Evolutionary conservation across 2,888 invertebrate genomes (phyloP).

Genomic region (Autographa pulchrina): DNA sequence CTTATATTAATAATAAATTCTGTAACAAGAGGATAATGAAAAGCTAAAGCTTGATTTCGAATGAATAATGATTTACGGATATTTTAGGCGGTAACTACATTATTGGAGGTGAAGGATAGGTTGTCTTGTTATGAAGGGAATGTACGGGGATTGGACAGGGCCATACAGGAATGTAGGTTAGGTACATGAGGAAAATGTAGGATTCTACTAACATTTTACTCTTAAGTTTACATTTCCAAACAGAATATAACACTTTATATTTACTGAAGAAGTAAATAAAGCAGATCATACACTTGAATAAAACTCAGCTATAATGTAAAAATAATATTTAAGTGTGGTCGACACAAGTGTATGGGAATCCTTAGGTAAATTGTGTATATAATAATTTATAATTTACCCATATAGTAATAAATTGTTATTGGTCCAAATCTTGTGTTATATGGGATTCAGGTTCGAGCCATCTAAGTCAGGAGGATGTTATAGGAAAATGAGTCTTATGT

Average conservation of each 20-base stretch:
- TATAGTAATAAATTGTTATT: not conserved
- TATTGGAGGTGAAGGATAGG: not conserved
- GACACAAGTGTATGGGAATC: not conserved
- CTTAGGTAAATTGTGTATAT: not conserved
- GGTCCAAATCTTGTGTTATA: not conserved
- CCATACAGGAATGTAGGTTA: slow-evolving; percentile 55
- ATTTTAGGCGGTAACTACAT: not conserved
- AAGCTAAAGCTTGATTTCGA: not conserved
- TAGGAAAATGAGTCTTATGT: not conserved
- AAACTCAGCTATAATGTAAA: not conserved
- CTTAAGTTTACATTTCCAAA: not conserved
- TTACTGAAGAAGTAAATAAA: not conserved
- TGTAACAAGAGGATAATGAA: not conserved
- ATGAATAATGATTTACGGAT: not conserved
- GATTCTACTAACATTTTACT: slow-evolving; percentile 5
- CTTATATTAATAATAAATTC: not conserved
- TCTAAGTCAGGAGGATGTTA: not conserved
- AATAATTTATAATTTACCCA: not conserved
- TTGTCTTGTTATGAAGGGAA: slow-evolving; percentile 61
- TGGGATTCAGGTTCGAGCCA: not conserved
- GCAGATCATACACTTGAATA: not conserved
- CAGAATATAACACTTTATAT: not conserved
- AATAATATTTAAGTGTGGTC: not conserved
- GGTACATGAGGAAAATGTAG: slow-evolving; percentile 26
- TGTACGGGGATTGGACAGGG: slow-evolving; percentile 42